Evolutionary conservation across 2,797 vertebrate species (phyloP).

Genomic region (Platalea minor): DNA sequence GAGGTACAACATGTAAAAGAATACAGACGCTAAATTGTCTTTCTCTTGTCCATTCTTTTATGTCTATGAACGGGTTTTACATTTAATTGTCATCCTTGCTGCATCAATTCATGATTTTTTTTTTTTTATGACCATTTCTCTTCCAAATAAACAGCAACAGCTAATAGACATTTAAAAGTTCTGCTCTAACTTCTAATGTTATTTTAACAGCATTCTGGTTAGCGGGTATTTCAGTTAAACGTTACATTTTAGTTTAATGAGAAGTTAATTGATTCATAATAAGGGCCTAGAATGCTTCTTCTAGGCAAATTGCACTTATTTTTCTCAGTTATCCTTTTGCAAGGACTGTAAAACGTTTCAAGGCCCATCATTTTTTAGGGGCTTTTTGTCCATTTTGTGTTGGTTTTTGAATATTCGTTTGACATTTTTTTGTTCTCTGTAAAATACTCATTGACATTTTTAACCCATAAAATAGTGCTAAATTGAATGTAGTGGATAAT

Average conservation of each 20-base stretch:
- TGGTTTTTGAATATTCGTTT: neutral
- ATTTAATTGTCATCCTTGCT: neutral
- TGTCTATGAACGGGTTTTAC: neutral
- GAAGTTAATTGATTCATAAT: neutral
- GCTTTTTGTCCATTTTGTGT: neutral
- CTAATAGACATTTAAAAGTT: neutral
- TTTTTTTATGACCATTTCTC: neutral
- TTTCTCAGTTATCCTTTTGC: neutral
- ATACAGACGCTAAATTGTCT: neutral
- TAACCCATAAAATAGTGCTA: neutral
- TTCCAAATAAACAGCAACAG: neutral
- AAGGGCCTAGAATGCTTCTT: neutral
- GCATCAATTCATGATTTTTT: neutral
- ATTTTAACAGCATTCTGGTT: neutral
- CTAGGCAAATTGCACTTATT: neutral
- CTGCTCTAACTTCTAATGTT: neutral
- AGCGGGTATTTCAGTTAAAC: neutral
- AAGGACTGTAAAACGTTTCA: neutral
- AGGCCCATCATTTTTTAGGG: neutral
- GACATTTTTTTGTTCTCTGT: neutral
- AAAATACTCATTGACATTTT: neutral
- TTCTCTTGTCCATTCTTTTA: neutral
- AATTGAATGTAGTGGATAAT: neutral
- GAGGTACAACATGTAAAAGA: conserved; percentile 80
- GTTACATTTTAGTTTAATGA: neutral